Evolutionary conservation across 2,888 invertebrate species (phyloP).

Genomic region (Congeria kusceri): DNA sequence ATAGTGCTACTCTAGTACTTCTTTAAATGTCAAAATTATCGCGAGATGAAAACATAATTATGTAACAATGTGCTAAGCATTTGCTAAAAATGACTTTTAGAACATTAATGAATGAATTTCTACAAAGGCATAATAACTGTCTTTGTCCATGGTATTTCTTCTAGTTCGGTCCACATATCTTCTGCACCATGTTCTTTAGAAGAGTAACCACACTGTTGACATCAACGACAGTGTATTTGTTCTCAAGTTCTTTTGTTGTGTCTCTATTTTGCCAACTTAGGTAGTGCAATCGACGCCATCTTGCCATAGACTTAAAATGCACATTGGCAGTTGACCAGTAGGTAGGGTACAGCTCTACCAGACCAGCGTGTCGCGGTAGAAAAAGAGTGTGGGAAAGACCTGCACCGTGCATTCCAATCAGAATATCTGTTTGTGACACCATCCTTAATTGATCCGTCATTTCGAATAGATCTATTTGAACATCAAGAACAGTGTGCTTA

Average conservation of each 20-base stretch:
- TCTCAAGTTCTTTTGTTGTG: constrained; percentile 21
- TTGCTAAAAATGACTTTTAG: no score
- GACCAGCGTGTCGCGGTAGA: constrained; percentile 77
- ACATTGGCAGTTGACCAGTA: constrained; percentile 75
- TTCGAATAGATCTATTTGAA: constrained; percentile 79
- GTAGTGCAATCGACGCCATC: constrained; percentile 52
- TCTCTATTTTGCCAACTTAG: constrained; percentile 43
- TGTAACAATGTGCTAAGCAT: no score
- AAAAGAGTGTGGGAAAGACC: constrained; percentile 83
- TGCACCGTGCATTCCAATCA: constrained; percentile 85
- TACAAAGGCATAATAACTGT: no score
- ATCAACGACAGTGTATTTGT: constrained; percentile 46
- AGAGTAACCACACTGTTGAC: neutral
- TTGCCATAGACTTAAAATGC: constrained; percentile 76
- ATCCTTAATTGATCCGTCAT: constrained; percentile 79
- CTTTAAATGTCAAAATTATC: no score
- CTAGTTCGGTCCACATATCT: no score
- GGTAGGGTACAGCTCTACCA: constrained; percentile 81
- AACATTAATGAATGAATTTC: no score
- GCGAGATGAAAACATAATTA: no score
- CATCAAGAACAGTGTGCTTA: constrained; percentile 56
- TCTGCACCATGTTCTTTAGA: no score
- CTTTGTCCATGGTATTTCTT: no score
- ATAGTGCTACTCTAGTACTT: no score
- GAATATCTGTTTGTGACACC: constrained; percentile 55